Evolutionary conservation across 1,140 invertebrate genomes (phyloP).

Genomic region (Cylas formicarius): DNA sequence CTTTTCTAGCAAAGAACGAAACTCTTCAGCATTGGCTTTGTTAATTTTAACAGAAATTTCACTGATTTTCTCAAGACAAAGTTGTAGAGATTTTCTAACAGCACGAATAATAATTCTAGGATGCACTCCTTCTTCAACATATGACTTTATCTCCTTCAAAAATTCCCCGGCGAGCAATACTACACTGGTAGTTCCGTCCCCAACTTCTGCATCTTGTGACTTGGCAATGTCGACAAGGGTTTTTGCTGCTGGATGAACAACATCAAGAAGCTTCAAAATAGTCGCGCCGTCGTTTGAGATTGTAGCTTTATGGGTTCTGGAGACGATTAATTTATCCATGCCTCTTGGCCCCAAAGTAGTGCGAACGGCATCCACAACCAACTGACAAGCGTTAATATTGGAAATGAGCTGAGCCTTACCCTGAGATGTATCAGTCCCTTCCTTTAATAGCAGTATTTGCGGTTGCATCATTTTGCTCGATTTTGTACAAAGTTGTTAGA

Average conservation of each 20-base stretch:
- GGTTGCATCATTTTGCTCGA: too few species aligned
- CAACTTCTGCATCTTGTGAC: conserved; percentile 98
- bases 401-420: conserved; percentile 94
- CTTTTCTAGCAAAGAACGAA: conserved; percentile 75
- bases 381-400: conserved; percentile 99
- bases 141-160: conserved; percentile 90
- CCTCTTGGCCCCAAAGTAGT: conserved; percentile 97
- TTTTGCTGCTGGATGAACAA: conserved; percentile 96
- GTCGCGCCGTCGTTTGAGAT: conserved; percentile 99
- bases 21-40: conserved; percentile 48
- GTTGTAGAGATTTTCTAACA: conserved; percentile 69
- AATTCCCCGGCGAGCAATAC: conserved; percentile 94
- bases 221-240: conserved; percentile 98
- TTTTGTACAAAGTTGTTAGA: too few species aligned
- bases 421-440: conserved; percentile 95
- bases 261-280: conserved; percentile 94
- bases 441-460: conserved; percentile 95
- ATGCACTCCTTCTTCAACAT: conserved; percentile 96
- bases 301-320: conserved; percentile 79
- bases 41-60: conserved; percentile 78
- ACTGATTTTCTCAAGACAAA: conserved; percentile 80
- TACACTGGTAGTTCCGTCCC: conserved; percentile 96
- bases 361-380: conserved; percentile 87
- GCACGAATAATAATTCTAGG: conserved; percentile 87
- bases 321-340: conserved; percentile 99